These are phyloP conservation scores for Hydroisotoma schaefferi DNA, from an alignment of 2,888 invertebrate species.

Conservation along the genomic window DNA sequence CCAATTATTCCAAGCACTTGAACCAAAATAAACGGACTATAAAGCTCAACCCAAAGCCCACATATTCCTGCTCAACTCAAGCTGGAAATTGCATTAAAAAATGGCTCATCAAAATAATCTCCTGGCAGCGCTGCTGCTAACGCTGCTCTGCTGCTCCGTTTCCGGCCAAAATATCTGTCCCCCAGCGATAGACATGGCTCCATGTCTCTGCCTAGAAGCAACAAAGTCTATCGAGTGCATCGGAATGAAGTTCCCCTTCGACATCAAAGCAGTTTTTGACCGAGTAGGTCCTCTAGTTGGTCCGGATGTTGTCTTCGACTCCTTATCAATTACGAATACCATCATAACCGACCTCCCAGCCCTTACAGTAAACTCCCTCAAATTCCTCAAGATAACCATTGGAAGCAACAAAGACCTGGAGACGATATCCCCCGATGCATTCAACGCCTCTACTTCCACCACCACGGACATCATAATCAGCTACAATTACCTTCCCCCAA, in stretches of 20 bases:
- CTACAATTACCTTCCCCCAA: not conserved
- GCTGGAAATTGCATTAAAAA: too few relatives aligned
- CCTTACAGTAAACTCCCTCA: not conserved
- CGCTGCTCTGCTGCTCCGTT: too few relatives aligned
- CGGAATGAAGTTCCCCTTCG: not conserved
- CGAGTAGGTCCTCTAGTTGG: not conserved
- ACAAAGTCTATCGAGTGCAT: not conserved
- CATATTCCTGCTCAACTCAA: too few relatives aligned
- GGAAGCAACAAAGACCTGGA: not conserved
- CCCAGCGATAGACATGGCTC: not conserved
- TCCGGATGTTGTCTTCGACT: not conserved
- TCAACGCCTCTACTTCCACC: not conserved
- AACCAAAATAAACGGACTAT: too few relatives aligned
- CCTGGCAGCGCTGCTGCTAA: too few relatives aligned
- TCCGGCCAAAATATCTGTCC: too few relatives aligned
- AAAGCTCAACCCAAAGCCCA: too few relatives aligned
- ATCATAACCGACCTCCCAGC: constrained; percentile 2
- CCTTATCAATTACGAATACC: not conserved
- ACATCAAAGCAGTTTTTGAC: constrained; percentile 11
- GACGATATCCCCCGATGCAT: constrained; percentile 5
- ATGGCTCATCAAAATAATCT: too few relatives aligned
- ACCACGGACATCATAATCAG: not conserved
- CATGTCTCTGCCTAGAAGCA: not conserved
- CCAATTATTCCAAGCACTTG: too few relatives aligned
- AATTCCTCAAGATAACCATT: constrained; percentile 3